Base-by-base conservation (phyloP, 2,113 vertebrate species). In the Scopus umbretta region DNA sequence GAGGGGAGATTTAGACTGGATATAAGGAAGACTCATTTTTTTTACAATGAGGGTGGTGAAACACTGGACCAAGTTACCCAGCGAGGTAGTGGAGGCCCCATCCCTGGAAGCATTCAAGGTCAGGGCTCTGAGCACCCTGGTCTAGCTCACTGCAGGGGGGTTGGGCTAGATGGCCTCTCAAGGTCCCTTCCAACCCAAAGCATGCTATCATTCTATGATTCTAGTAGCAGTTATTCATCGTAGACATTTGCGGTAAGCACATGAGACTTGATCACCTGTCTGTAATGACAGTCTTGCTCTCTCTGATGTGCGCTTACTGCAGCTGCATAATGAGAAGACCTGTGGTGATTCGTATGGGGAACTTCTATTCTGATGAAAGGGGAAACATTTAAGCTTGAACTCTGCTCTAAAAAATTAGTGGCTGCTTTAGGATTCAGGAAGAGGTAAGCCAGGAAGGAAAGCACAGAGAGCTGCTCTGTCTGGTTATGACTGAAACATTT, bases 141-240 rank as follows among this genome's bases (percentile, higher is more conserved):
- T n/a, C n/a, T n/a, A n/a, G n/a, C n/a, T n/a, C n/a, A n/a, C n/a
- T n/a, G n/a, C n/a, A n/a, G n/a, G n/a, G n/a, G n/a, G n/a, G n/a
- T n/a, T n/a, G n/a, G n/a, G n/a, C n/a, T n/a, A n/a, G n/a, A n/a
- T n/a, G n/a, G n/a, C n/a, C n/a, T n/a, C n/a, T n/a, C n/a, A n/a
- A n/a, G n/a, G n/a, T n/a, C n/a, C n/a, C n/a, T n/a, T n/a, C n/a
- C n/a, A n/a, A n/a, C n/a, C n/a, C n/a, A n/a, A n/a, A n/a, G n/a
- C n/a, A n/a, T n/a, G n/a, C n/a, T n/a, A n/a, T n/a, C n/a, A n/a
- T n/a, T n/a, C n/a, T n/a, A n/a, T n/a, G n/a, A n/a, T n/a, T n/a
- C n/a, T n/a, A n/a, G n/a, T n/a, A n/a, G 53, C 38, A 52, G 30
- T 43, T 45, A 5, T 5, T 65, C 5, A 4, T 32, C 1, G 0